Evolutionary conservation across 2,797 vertebrate species (phyloP).

Genomic region (Rousettus madagascariensis): DNA sequence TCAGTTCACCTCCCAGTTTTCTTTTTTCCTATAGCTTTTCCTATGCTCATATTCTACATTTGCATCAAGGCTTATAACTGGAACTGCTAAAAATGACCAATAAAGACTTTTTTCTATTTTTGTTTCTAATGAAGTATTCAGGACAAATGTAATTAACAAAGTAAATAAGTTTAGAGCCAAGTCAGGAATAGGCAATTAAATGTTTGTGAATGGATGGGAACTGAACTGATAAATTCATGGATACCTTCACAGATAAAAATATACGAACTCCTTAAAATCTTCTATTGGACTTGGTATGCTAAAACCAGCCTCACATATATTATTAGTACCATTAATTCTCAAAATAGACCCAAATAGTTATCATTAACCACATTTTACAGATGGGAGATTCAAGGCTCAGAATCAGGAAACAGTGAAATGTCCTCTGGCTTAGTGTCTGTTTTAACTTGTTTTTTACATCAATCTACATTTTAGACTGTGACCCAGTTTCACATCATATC

Average conservation of each 20-base stretch:
- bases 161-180: background rate
- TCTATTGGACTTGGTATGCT: background rate
- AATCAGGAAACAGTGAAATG: conserved; percentile 8
- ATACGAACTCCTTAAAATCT: background rate
- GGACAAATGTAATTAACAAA: background rate
- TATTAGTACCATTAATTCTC: background rate
- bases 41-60: background rate
- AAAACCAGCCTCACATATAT: background rate
- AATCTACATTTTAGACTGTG: background rate
- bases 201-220: background rate
- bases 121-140: background rate
- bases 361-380: background rate
- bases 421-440: background rate
- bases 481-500: background rate
- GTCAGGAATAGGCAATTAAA: background rate
- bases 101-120: background rate
- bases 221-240: background rate
- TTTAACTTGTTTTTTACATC: background rate
- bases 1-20: background rate
- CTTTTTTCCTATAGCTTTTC: background rate
- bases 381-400: background rate
- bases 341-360: background rate
- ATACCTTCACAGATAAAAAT: background rate
- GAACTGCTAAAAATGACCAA: background rate
- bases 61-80: background rate